Percentiles rank a stretch among this genome's conserved stretches.
Conservation (phyloP, 2,113 vertebrate genomes). For the Desmodus rotundus region DNA sequence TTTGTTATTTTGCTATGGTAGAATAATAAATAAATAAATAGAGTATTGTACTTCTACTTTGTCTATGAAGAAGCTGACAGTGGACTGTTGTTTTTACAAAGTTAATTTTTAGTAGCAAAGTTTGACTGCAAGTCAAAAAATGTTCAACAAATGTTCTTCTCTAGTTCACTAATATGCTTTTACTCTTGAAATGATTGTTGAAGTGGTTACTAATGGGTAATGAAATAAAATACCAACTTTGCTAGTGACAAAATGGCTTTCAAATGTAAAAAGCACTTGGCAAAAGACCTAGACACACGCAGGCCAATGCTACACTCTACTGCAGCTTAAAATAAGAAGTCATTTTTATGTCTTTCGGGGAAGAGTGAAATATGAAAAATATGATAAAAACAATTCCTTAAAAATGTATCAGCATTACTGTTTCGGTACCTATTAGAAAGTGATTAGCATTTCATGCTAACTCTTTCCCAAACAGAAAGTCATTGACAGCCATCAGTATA, state of each 20-base stretch:
- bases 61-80: constrained; percentile 50
- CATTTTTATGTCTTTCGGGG: constrained; percentile 56
- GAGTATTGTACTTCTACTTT: constrained; percentile 67
- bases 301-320: constrained; percentile 54
- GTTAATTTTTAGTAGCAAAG: constrained; percentile 48
- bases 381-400: constrained; percentile 41
- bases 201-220: constrained; percentile 65
- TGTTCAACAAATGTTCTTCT: constrained; percentile 69
- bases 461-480: constrained; percentile 41
- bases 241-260: constrained; percentile 61
- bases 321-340: constrained; percentile 69
- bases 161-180: constrained; percentile 51
- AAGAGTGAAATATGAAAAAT: constrained; percentile 19
- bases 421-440: constrained; percentile 38
- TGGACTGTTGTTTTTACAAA: constrained; percentile 54
- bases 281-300: constrained; percentile 55
- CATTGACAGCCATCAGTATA: constrained; percentile 33
- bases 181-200: constrained; percentile 66
- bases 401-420: constrained; percentile 53
- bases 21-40: constrained; percentile 85
- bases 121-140: constrained; percentile 61
- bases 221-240: constrained; percentile 71
- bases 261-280: constrained; percentile 66
- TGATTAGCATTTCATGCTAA: constrained; percentile 28
- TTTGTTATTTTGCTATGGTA: constrained; percentile 64